Conservation (phyloP, 2,888 invertebrate species). For the Eumerus sabulonum region DNA sequence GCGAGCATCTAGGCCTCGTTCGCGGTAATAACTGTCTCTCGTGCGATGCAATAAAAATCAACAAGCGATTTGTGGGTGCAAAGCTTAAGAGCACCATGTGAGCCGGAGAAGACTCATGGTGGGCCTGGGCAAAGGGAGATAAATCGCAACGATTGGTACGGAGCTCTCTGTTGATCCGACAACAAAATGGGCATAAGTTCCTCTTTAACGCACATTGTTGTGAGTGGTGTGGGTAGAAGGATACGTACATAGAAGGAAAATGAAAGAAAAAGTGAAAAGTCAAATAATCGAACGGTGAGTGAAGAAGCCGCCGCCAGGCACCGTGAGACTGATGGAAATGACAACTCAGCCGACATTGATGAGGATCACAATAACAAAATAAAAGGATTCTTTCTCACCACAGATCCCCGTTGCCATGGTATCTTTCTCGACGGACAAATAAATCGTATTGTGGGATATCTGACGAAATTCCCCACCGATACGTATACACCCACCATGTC, state of each 20-base stretch:
- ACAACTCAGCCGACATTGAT: no score
- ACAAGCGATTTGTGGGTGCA: constrained; percentile 33
- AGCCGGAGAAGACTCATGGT: neutral
- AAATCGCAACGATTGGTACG: constrained; percentile 42
- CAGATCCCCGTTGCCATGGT: no score
- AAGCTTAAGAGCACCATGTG: constrained; percentile 3
- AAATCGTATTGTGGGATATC: no score
- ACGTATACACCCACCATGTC: no score
- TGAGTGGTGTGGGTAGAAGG: constrained; percentile 30
- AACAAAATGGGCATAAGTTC: constrained; percentile 65
- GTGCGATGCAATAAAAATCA: constrained; percentile 58
- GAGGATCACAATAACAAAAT: no score
- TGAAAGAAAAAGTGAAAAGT: no score
- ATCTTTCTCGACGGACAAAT: no score
- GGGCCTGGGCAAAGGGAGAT: constrained; percentile 45
- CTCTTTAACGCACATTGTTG: constrained; percentile 63
- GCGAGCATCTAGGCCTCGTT: neutral
- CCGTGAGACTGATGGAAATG: no score
- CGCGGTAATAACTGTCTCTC: constrained; percentile 44
- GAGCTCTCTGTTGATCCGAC: constrained; percentile 55
- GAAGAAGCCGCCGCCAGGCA: no score
- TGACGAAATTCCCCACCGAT: no score
- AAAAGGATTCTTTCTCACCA: no score
- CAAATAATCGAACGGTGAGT: no score
- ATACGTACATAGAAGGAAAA: constrained; percentile 1